A percentile compares a stretch with the other conserved stretches of the same genome.
phyloP scores from a whole-genome alignment of 2,888 invertebrate species.

The Synanthedon vespiformis region DNA sequence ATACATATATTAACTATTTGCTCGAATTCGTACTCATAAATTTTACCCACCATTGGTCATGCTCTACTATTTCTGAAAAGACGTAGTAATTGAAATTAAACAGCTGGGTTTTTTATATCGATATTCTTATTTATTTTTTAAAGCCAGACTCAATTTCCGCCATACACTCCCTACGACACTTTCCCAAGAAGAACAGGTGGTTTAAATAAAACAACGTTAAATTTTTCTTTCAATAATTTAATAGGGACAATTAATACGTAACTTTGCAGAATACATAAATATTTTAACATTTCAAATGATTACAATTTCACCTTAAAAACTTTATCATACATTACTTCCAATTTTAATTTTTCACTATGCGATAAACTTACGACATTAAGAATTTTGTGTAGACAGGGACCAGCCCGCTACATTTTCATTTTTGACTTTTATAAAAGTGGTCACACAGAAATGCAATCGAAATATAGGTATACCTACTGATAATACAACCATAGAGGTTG shows the following conservation, averaged over 20 bases:
- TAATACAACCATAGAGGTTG: no score
- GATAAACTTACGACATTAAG: constrained; percentile 17
- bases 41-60: no score
- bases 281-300: constrained; percentile 62
- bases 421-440: constrained; percentile 13
- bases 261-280: constrained; percentile 64
- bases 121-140: no score
- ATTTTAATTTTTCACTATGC: constrained; percentile 14
- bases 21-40: no score
- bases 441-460: constrained; percentile 8
- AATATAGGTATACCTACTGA: no score
- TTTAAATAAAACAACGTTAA: neutral
- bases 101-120: no score
- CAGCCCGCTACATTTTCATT: constrained; percentile 40
- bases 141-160: no score
- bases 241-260: constrained; percentile 65
- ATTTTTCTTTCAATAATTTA: constrained; percentile 55
- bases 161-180: no score
- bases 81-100: no score
- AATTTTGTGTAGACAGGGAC: constrained; percentile 51
- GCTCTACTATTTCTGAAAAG: no score
- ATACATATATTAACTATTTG: no score
- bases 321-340: constrained; percentile 22
- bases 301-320: constrained; percentile 36
- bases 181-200: no score